Percentiles rank a stretch among this genome's conserved stretches.
Evolutionary conservation across 1,140 invertebrate species (phyloP).

Genomic region (Archivesica marissinica): DNA sequence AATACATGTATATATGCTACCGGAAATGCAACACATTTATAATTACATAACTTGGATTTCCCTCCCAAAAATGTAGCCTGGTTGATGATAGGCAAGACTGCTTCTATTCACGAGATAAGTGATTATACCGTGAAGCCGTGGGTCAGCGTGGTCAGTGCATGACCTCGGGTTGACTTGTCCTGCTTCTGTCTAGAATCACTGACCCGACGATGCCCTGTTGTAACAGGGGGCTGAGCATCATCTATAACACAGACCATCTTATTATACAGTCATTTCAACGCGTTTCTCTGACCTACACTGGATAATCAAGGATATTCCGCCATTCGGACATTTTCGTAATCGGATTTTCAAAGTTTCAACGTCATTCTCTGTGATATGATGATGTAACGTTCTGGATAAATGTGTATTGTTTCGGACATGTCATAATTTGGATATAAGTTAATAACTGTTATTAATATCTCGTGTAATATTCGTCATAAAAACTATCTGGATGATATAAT

Average conservation of each 20-base stretch:
- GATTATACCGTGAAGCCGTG: constrained; percentile 8
- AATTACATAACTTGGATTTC: neutral
- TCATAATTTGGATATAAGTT: too few species aligned
- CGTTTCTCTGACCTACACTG: neutral
- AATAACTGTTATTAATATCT: too few species aligned
- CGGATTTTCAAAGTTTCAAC: too few species aligned
- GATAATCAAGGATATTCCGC: neutral
- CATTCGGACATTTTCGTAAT: neutral
- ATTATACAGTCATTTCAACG: constrained; percentile 5
- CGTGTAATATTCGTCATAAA: too few species aligned
- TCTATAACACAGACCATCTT: neutral
- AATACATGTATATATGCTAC: too few species aligned
- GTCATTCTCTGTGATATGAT: too few species aligned
- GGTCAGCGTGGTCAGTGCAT: constrained; percentile 57
- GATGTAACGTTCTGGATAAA: too few species aligned
- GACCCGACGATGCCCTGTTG: constrained; percentile 40
- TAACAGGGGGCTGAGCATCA: neutral
- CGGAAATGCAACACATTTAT: too few species aligned
- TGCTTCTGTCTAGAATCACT: constrained; percentile 39
- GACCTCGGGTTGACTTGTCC: constrained; percentile 47
- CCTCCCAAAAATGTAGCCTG: neutral
- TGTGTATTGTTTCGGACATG: too few species aligned
- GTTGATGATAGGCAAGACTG: neutral
- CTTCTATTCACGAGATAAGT: constrained; percentile 19
- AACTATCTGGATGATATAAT: too few species aligned